phyloP scores from a whole-genome alignment of 2,888 invertebrate genomes.

The Gnatocerus cornutus region DNA sequence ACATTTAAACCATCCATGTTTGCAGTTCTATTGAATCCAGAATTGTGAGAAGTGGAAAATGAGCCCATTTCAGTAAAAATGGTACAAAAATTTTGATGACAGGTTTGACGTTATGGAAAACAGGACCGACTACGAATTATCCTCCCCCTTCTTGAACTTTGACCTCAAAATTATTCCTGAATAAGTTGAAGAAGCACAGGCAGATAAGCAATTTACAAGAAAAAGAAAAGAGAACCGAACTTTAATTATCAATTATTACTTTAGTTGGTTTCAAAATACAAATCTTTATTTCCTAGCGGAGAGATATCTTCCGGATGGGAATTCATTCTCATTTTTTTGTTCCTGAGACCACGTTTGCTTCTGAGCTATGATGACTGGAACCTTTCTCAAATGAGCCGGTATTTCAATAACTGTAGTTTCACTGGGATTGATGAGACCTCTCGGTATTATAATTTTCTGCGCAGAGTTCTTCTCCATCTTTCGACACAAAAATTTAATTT shows the following conservation, averaged over 20 bases:
- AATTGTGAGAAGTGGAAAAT: neutral
- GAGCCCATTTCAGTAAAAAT: neutral
- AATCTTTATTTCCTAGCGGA: neutral
- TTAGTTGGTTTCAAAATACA: slow-evolving; percentile 1
- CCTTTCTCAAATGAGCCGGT: slow-evolving; percentile 57
- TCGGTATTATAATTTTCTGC: slow-evolving; percentile 63
- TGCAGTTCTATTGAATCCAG: neutral
- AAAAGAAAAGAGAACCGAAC: no score
- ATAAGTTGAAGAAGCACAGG: no score
- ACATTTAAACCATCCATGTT: neutral
- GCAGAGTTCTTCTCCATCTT: slow-evolving; percentile 14
- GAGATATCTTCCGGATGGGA: neutral
- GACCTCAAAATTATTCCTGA: no score
- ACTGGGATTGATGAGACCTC: slow-evolving; percentile 63
- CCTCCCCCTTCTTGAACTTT: no score
- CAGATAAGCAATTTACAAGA: no score
- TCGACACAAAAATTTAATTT: neutral
- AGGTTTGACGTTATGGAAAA: neutral
- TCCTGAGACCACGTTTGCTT: slow-evolving; percentile 6
- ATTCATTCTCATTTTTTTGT: neutral
- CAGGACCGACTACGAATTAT: no score
- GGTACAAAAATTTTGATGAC: neutral
- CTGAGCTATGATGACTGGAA: slow-evolving; percentile 29
- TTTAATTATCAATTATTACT: no score
- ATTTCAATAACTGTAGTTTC: slow-evolving; percentile 66